These are phyloP conservation scores for Tichodroma muraria DNA, from an alignment of 2,113 vertebrate species.

Conservation along the genomic window DNA sequence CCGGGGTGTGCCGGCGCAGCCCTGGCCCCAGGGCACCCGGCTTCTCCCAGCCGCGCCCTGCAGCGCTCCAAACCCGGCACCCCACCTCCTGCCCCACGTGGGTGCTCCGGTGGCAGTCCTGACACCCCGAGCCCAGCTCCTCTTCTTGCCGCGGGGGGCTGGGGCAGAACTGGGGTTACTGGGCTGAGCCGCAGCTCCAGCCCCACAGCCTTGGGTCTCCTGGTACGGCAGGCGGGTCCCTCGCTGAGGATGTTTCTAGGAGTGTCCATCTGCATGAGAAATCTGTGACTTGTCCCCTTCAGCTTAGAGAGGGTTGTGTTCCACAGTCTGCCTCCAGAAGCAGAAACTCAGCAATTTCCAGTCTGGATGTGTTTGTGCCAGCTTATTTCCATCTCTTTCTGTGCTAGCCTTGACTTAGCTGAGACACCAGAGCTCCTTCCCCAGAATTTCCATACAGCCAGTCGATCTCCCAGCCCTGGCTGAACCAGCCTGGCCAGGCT, in stretches of 20 bases:
- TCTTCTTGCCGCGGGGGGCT: neutral
- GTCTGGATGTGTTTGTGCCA: neutral
- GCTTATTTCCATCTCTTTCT: neutral
- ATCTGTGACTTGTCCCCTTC: neutral
- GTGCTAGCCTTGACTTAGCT: neutral
- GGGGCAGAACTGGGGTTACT: neutral
- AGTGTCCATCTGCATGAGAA: neutral
- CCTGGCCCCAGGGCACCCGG: neutral
- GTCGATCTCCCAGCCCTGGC: neutral
- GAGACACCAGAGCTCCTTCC: neutral
- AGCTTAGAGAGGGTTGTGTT: neutral
- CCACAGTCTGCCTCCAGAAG: neutral
- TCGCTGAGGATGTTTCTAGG: neutral
- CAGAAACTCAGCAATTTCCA: neutral
- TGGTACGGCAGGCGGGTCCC: neutral
- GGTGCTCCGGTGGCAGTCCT: accelerated
- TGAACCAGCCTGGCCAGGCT: neutral
- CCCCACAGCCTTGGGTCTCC: too few species aligned
- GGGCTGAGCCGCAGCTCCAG: neutral
- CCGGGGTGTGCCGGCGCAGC: neutral
- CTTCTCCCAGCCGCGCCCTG: neutral
- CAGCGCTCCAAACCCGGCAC: neutral
- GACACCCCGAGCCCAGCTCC: neutral
- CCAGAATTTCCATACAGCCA: neutral
- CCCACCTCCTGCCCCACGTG: accelerated